Evolutionary conservation across 2,888 invertebrate genomes (phyloP).

Genomic region (Congeria kusceri): DNA sequence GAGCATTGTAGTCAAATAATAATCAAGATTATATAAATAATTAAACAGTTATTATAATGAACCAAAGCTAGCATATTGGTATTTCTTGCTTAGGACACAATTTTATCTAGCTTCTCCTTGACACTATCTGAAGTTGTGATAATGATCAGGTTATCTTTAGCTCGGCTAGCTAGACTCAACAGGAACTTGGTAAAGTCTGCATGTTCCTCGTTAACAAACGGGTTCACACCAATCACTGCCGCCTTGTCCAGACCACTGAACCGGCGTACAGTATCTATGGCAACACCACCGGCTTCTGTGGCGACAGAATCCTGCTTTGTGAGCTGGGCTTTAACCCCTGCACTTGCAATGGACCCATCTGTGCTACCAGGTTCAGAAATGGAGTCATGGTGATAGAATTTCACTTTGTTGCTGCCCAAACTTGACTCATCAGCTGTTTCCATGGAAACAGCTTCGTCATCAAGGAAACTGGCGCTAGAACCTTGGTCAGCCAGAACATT

Average conservation of each 20-base stretch:
- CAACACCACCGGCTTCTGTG: constrained; percentile 30
- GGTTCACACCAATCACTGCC: constrained; percentile 75
- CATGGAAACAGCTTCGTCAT: constrained; percentile 28
- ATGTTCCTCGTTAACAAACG: constrained; percentile 72
- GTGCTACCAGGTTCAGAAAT: constrained; percentile 10
- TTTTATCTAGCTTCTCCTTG: constrained; percentile 62
- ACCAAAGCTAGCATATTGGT: too few species aligned
- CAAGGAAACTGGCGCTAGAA: constrained; percentile 11
- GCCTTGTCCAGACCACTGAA: constrained; percentile 77
- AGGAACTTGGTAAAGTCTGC: constrained; percentile 76
- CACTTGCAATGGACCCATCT: not conserved
- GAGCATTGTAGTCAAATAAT: too few species aligned
- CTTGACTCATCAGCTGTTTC: constrained; percentile 27
- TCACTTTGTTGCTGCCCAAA: constrained; percentile 9
- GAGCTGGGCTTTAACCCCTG: not conserved
- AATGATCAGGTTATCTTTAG: constrained; percentile 76
- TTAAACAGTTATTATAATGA: too few species aligned
- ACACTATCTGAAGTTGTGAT: constrained; percentile 72
- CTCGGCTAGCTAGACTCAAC: constrained; percentile 76
- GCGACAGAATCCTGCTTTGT: constrained; percentile 1
- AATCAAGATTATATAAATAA: too few species aligned
- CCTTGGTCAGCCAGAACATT: constrained; percentile 21
- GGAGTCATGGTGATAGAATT: constrained; percentile 37
- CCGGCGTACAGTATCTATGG: constrained; percentile 73
- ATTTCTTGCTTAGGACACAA: constrained; percentile 2